These are phyloP conservation scores for Blastomussa wellsi DNA, from an alignment of 92 coral and sea anemone species.

Conservation along the genomic window DNA sequence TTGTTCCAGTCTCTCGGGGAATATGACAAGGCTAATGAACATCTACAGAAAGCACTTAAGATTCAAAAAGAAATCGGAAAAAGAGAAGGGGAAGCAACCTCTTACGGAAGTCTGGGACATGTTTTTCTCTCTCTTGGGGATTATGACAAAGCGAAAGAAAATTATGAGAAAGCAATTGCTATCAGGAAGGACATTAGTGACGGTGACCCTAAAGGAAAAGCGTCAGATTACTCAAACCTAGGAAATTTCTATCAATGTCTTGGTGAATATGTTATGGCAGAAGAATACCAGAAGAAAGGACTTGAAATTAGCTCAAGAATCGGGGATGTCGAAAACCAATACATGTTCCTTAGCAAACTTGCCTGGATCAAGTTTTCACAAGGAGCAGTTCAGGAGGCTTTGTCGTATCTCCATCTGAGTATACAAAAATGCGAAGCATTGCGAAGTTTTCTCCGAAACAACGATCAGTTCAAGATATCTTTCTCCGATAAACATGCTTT, in stretches of 20 bases:
- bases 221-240: background rate
- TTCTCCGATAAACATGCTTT: background rate
- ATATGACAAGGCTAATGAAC: slow-evolving; percentile 1
- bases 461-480: background rate
- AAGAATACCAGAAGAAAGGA: background rate
- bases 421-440: background rate
- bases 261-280: background rate
- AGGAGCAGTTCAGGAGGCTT: background rate
- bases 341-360: background rate
- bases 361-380: background rate
- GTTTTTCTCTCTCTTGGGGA: background rate
- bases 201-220: background rate
- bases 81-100: background rate
- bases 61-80: background rate
- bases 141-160: background rate
- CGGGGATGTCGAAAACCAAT: background rate
- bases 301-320: background rate
- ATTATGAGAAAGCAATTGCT: background rate
- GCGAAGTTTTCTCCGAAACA: background rate
- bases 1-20: background rate
- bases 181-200: background rate
- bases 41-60: background rate
- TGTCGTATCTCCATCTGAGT: background rate
- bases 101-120: background rate
- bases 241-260: background rate